Evolutionary conservation across 1,140 invertebrate species (phyloP).

Genomic region (Drosophila sproati): DNA sequence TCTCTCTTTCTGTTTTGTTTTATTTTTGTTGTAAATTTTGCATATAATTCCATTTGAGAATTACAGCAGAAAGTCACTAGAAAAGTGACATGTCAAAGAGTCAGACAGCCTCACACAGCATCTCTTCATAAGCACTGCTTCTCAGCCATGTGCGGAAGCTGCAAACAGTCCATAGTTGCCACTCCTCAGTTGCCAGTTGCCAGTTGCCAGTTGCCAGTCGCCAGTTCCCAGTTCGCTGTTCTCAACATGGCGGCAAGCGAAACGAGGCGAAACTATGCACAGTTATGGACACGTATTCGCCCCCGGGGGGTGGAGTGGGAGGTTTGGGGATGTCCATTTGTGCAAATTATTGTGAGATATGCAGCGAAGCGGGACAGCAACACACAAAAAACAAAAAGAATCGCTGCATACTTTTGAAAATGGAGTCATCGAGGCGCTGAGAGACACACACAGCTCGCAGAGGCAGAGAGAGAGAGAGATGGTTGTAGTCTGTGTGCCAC

Average conservation of each 20-base stretch:
- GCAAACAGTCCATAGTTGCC: constrained; percentile 43
- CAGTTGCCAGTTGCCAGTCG: background rate
- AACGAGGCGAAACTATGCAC: constrained; percentile 52
- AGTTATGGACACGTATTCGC: constrained; percentile 61
- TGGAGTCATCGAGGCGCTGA: constrained; percentile 72
- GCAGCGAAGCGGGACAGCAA: constrained; percentile 37
- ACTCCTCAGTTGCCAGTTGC: background rate
- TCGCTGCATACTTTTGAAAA: constrained; percentile 71
- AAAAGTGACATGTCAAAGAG: constrained; percentile 49
- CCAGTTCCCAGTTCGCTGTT: background rate
- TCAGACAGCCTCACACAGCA: background rate
- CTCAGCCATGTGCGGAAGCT: constrained; percentile 29
- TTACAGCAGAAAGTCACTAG: constrained; percentile 42
- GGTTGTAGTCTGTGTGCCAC: constrained; percentile 36
- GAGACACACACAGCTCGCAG: constrained; percentile 12
- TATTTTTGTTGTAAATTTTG: background rate
- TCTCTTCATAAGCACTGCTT: no score
- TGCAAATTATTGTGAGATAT: constrained; percentile 81
- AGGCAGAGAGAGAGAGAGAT: background rate
- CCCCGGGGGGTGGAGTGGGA: background rate
- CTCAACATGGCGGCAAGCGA: background rate
- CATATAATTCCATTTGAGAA: constrained; percentile 61
- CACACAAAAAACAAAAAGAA: constrained; percentile 37
- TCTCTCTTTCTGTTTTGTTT: background rate
- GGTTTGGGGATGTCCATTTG: constrained; percentile 56